Evolutionary conservation across 2,888 invertebrate genomes (phyloP).

Genomic region (Drosophila heteroneura): DNA sequence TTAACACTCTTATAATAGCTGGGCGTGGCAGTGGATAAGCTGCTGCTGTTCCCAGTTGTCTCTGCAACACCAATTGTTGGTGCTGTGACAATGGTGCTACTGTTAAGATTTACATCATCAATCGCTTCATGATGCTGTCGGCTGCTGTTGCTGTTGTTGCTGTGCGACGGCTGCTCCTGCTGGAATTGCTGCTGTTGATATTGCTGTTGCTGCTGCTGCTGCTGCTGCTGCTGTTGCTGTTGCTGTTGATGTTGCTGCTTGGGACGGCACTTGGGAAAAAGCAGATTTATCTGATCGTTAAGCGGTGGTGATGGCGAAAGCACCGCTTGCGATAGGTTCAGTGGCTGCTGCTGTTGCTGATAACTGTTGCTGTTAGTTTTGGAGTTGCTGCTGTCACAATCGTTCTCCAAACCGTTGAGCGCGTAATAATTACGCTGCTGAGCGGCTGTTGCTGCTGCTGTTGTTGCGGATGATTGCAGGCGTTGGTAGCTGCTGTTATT

Average conservation of each 20-base stretch:
- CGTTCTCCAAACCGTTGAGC: constrained; percentile 57
- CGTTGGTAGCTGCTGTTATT: constrained; percentile 39
- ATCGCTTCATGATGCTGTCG: constrained; percentile 52
- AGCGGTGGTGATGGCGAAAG: constrained; percentile 87
- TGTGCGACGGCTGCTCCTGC: constrained; percentile 35
- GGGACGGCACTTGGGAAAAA: constrained; percentile 95
- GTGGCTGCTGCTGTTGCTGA: constrained; percentile 54
- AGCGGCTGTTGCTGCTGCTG: constrained; percentile 22
- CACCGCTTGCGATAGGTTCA: constrained; percentile 78
- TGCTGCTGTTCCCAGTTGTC: constrained; percentile 26
- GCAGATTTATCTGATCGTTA: constrained; percentile 91
- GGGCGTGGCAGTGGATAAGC: constrained; percentile 38
- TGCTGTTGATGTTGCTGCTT: constrained; percentile 83
- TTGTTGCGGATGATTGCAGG: constrained; percentile 42
- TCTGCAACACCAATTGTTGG: constrained; percentile 28
- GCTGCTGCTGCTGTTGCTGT: constrained; percentile 33
- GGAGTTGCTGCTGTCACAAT: constrained; percentile 49
- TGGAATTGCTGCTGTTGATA: constrained; percentile 49
- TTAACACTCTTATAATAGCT: constrained; percentile 80
- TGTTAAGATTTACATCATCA: constrained; percentile 57
- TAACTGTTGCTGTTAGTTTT: constrained; percentile 43
- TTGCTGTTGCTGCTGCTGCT: constrained; percentile 33
- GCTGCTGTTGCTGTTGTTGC: constrained; percentile 45
- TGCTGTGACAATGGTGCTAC: constrained; percentile 36
- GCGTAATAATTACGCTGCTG: constrained; percentile 54